Percentiles rank a stretch among this genome's conserved stretches.
Evolutionary conservation across 2,113 vertebrate species (phyloP).

Genomic region (Neomonachus schauinslandi): DNA sequence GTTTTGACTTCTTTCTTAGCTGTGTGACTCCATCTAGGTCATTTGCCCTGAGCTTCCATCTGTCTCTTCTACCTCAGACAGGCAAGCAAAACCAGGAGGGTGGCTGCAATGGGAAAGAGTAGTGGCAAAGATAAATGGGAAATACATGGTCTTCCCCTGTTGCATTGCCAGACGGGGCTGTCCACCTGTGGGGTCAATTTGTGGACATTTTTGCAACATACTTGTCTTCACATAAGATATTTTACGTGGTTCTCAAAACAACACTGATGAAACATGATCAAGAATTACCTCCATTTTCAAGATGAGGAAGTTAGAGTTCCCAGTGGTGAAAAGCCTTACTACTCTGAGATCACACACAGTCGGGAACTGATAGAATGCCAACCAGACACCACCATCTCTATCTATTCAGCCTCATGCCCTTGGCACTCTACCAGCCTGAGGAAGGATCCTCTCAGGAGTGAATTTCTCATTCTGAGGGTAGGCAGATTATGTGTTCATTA

Average conservation of each 20-base stretch:
- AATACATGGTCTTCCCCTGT: too few relatives aligned
- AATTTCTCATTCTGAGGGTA: not conserved
- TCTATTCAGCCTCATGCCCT: not conserved
- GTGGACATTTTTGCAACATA: not conserved
- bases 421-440: not conserved
- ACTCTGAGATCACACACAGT: not conserved
- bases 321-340: not conserved
- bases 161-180: not conserved
- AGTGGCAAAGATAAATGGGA: not conserved
- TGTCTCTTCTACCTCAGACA: not conserved
- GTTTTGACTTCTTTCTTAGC: not conserved
- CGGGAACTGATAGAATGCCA: not conserved
- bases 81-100: not conserved
- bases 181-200: not conserved
- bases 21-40: not conserved
- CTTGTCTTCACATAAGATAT: not conserved
- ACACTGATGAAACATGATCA: not conserved
- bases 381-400: not conserved
- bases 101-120: not conserved
- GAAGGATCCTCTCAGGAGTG: not conserved
- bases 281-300: not conserved
- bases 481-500: not conserved
- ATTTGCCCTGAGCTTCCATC: not conserved
- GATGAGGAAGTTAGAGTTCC: not conserved
- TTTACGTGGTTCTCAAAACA: slow-evolving; percentile 19